These are phyloP conservation scores for Phylloscopus trochilus DNA, from an alignment of 2,113 vertebrate genomes.

Conservation along the genomic window DNA sequence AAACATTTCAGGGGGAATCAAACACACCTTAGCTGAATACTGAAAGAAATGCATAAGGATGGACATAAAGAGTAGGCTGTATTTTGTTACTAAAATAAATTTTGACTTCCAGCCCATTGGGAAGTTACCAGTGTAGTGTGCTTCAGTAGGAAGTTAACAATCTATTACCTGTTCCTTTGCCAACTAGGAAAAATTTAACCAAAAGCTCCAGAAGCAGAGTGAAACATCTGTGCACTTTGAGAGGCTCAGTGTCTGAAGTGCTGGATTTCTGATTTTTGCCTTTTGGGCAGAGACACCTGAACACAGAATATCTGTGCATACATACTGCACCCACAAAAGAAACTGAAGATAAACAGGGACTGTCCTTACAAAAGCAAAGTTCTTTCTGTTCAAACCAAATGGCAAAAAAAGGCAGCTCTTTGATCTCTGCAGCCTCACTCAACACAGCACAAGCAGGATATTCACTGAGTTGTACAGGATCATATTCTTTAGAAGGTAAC, in stretches of 20 bases:
- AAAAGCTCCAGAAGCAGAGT: background rate
- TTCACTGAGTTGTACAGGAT: background rate
- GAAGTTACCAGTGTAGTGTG: background rate
- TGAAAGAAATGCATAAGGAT: background rate
- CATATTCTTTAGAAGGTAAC: background rate
- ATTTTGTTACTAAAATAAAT: constrained; percentile 7
- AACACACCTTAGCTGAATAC: background rate
- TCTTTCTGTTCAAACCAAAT: background rate
- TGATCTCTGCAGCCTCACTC: background rate
- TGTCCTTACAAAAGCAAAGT: background rate
- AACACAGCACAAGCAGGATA: background rate
- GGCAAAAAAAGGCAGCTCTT: background rate
- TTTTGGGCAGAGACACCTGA: background rate
- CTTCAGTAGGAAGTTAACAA: background rate
- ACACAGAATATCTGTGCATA: background rate
- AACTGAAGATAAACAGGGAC: background rate
- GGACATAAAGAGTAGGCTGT: background rate
- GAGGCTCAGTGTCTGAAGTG: background rate
- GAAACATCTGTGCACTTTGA: background rate
- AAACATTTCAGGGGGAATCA: background rate
- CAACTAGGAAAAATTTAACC: background rate
- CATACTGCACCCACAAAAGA: background rate
- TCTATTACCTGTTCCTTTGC: background rate
- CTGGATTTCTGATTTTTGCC: background rate
- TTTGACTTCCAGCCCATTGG: background rate